These are phyloP conservation scores for Bucco capensis DNA, from an alignment of 2,113 vertebrate genomes.

Conservation along the genomic window DNA sequence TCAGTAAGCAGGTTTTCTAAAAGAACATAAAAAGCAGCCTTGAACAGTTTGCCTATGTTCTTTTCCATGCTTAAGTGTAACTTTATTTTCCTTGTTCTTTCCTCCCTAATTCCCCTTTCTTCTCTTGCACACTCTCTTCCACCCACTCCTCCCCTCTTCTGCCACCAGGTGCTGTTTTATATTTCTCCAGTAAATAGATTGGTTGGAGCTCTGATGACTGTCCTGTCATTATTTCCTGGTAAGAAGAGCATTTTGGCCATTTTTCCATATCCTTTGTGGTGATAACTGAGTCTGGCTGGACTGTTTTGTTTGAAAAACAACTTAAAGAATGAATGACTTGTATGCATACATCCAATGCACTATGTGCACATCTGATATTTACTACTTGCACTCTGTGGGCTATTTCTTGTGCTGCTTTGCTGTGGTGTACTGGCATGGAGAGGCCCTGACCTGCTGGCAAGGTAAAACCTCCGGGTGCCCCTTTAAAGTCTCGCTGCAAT, in stretches of 20 bases:
- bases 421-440: too few species aligned
- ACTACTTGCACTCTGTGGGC: neutral
- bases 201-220: slow-evolving; percentile 92
- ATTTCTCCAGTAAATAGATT: slow-evolving; percentile 92
- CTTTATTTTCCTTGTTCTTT: neutral
- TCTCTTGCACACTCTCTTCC: neutral
- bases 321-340: neutral
- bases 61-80: neutral
- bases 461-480: too few species aligned
- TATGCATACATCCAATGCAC: neutral
- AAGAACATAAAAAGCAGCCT: neutral
- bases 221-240: slow-evolving; percentile 96
- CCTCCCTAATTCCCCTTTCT: neutral
- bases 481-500: too few species aligned
- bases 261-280: neutral
- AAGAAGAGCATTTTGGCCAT: slow-evolving; percentile 48
- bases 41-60: neutral
- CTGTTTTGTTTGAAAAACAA: neutral
- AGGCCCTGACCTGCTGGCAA: too few species aligned
- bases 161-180: slow-evolving; percentile 85
- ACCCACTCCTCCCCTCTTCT: neutral
- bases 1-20: neutral
- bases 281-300: neutral
- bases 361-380: neutral
- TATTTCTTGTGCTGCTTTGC: neutral